phyloP scores from a whole-genome alignment of 1,140 invertebrate species.

The Thaumatotibia leucotreta region DNA sequence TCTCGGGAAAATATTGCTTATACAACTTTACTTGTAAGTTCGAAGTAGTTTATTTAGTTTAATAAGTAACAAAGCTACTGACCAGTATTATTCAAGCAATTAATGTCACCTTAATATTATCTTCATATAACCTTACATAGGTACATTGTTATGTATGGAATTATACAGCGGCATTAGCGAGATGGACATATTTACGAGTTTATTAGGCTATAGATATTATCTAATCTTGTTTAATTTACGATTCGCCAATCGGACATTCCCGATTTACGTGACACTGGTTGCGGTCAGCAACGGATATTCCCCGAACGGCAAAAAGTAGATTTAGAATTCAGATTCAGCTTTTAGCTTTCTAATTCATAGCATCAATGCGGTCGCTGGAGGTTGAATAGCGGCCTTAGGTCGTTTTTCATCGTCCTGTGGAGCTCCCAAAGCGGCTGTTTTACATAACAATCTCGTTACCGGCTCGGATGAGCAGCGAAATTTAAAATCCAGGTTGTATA shows the following conservation, averaged over 20 bases:
- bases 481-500: neutral
- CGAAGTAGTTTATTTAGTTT: neutral
- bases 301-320: neutral
- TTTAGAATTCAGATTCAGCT: constrained; percentile 9
- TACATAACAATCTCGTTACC: constrained; percentile 10
- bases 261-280: neutral
- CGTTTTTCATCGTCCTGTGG: neutral
- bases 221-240: neutral
- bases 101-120: neutral
- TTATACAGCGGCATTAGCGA: neutral
- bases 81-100: neutral
- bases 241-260: neutral
- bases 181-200: neutral
- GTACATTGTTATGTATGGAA: neutral
- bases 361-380: neutral
- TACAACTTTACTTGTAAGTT: neutral
- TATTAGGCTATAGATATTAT: neutral
- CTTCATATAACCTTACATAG: too few relatives aligned
- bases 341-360: neutral
- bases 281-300: neutral
- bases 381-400: neutral
- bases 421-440: neutral
- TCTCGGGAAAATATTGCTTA: neutral
- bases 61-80: neutral
- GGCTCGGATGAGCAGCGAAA: neutral